These are phyloP conservation scores for Coremacera marginata DNA, from an alignment of 2,888 invertebrate species.

Conservation along the genomic window DNA sequence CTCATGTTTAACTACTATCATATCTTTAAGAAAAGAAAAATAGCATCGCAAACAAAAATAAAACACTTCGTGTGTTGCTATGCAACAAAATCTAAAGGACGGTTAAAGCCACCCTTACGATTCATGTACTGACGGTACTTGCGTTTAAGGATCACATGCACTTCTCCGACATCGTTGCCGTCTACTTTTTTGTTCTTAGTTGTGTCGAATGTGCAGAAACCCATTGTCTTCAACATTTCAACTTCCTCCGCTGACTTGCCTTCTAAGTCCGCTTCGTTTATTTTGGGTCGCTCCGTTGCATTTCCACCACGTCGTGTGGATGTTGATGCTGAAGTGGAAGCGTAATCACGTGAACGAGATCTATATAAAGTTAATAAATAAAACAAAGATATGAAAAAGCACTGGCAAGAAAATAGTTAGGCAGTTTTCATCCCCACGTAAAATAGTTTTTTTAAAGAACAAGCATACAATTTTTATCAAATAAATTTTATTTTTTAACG, in stretches of 20 bases:
- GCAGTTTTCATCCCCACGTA: no score
- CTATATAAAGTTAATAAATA: constrained; percentile 45
- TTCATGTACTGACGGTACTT: constrained; percentile 99
- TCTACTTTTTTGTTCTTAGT: constrained; percentile 97
- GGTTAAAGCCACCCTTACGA: constrained; percentile 97
- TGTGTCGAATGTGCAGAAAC: constrained; percentile 94
- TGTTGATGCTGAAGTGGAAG: constrained; percentile 48
- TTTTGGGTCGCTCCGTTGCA: constrained; percentile 74
- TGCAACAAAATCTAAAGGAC: constrained; percentile 96
- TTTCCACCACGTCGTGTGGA: constrained; percentile 54
- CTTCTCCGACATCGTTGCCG: constrained; percentile 93
- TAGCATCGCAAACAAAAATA: constrained; percentile 48
- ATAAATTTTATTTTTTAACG: constrained; percentile 17
- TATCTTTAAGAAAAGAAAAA: constrained; percentile 27
- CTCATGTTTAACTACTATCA: constrained; percentile 15
- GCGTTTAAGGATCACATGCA: constrained; percentile 94
- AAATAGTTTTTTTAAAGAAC: no score
- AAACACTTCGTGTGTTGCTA: constrained; percentile 65
- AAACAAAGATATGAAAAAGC: constrained; percentile 20
- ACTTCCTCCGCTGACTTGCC: constrained; percentile 92
- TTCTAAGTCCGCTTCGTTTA: constrained; percentile 87
- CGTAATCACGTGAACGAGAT: constrained; percentile 59
- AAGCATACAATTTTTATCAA: neutral
- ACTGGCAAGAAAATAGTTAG: no score
- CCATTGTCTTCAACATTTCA: constrained; percentile 97